These are phyloP conservation scores for Nemurella pictetii DNA, from an alignment of 2,888 invertebrate species.

Conservation along the genomic window DNA sequence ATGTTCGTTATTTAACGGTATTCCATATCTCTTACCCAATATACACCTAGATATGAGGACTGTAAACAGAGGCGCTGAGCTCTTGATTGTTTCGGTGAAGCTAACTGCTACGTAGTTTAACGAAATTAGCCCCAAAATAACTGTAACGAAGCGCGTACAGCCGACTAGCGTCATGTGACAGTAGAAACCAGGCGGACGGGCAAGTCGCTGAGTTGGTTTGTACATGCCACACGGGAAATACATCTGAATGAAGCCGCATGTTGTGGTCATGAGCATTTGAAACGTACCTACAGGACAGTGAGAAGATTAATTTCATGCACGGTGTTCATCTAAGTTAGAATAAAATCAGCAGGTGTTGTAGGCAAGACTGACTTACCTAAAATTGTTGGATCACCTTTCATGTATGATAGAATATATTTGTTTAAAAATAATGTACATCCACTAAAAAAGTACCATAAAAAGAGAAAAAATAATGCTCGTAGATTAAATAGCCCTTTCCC, in stretches of 20 bases:
- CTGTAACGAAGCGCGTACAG: constrained; percentile 71
- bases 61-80: constrained; percentile 78
- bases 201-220: constrained; percentile 59
- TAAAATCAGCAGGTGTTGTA: background rate
- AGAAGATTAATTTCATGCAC: background rate
- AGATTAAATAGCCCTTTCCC: constrained; percentile 60
- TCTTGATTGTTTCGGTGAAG: constrained; percentile 80
- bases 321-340: too few relatives aligned
- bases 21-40: constrained; percentile 54
- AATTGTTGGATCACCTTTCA: constrained; percentile 72
- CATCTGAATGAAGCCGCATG: constrained; percentile 74
- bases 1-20: background rate
- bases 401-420: constrained; percentile 73
- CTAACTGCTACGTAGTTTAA: constrained; percentile 78
- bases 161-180: constrained; percentile 74
- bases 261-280: constrained; percentile 74
- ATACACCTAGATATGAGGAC: constrained; percentile 70
- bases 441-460: constrained; percentile 77
- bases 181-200: constrained; percentile 69
- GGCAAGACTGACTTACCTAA: constrained; percentile 60
- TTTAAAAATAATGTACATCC: constrained; percentile 76
- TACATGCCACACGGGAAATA: constrained; percentile 75
- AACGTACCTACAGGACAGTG: constrained; percentile 61
- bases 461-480: constrained; percentile 63
- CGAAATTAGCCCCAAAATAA: constrained; percentile 72